These are phyloP conservation scores for Pygocentrus nattereri DNA, from an alignment of 2,797 vertebrate species.

Conservation along the genomic window DNA sequence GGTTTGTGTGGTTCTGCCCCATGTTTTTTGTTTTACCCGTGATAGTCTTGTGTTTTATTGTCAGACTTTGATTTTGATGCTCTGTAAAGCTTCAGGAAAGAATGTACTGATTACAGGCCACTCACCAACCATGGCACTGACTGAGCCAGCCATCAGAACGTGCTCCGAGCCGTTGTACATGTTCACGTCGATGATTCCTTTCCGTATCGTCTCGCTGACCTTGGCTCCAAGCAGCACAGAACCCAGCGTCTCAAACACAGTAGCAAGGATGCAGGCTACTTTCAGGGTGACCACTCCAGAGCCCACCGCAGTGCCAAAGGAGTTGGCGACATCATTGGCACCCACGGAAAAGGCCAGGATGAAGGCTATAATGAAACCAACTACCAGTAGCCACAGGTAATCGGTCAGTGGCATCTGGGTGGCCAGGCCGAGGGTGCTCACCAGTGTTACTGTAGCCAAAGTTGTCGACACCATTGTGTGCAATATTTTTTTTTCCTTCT, in stretches of 20 bases:
- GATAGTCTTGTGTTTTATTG: background rate
- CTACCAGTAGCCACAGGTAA: slow-evolving; percentile 88
- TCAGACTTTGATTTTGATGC: background rate
- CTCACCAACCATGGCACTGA: slow-evolving; percentile 97
- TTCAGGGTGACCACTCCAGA: slow-evolving; percentile 95
- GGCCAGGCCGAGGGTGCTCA: slow-evolving; percentile 43
- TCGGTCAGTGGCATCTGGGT: slow-evolving; percentile 49
- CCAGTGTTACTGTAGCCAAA: slow-evolving; percentile 64
- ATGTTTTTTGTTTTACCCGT: too few relatives aligned
- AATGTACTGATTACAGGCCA: slow-evolving; percentile 15
- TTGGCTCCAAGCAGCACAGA: slow-evolving; percentile 94
- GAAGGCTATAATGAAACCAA: slow-evolving; percentile 97
- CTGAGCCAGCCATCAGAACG: slow-evolving; percentile 91
- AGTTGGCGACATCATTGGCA: slow-evolving; percentile 98
- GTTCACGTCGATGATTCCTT: slow-evolving; percentile 90
- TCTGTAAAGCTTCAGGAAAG: background rate
- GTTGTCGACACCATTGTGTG: slow-evolving; percentile 78
- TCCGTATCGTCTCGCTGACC: slow-evolving; percentile 96
- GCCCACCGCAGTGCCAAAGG: slow-evolving; percentile 96
- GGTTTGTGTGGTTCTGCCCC: too few relatives aligned
- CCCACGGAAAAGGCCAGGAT: slow-evolving; percentile 96
- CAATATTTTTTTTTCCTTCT: slow-evolving; percentile 61
- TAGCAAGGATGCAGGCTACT: slow-evolving; percentile 93
- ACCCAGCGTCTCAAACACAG: slow-evolving; percentile 93
- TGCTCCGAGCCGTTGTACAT: slow-evolving; percentile 84